phyloP scores from a whole-genome alignment of 2,797 vertebrate genomes.

The Sebastes diploproa region DNA sequence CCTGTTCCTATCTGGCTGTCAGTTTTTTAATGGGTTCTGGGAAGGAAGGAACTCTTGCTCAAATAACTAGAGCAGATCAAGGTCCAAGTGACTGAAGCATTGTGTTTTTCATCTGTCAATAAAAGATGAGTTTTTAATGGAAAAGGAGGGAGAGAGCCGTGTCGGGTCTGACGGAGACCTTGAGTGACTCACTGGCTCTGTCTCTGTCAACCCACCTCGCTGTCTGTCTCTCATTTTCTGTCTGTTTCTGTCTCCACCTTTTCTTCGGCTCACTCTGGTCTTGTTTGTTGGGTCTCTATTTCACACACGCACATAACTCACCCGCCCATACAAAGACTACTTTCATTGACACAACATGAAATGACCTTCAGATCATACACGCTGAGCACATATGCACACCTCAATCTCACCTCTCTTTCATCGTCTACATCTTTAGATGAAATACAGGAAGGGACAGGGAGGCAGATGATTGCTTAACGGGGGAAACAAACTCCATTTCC shows the following conservation, averaged over 20 bases:
- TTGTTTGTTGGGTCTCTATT: slow-evolving; percentile 31
- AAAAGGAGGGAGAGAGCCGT: slow-evolving; percentile 16
- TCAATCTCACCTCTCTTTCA: slow-evolving; percentile 22
- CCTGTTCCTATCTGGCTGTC: slow-evolving; percentile 23
- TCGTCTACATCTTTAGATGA: slow-evolving; percentile 23
- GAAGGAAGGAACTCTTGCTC: slow-evolving; percentile 24
- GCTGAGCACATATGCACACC: slow-evolving; percentile 24
- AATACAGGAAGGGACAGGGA: neutral
- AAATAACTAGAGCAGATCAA: slow-evolving; percentile 58
- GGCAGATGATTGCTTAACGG: slow-evolving; percentile 33
- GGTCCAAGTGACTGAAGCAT: slow-evolving; percentile 51
- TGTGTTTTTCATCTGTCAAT: slow-evolving; percentile 71
- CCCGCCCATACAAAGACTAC: neutral
- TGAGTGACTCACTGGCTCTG: slow-evolving; percentile 56
- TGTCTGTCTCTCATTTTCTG: neutral
- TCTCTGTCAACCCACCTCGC: slow-evolving; percentile 35
- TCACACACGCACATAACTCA: slow-evolving; percentile 34
- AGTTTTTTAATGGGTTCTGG: slow-evolving; percentile 54
- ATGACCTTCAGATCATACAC: slow-evolving; percentile 66
- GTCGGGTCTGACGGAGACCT: slow-evolving; percentile 38
- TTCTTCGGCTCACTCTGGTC: neutral
- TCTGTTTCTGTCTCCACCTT: slow-evolving; percentile 6
- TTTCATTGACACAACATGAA: slow-evolving; percentile 52
- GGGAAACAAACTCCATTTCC: slow-evolving; percentile 26
- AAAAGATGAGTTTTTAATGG: slow-evolving; percentile 73